These are phyloP conservation scores for Sanderia malayensis DNA, from an alignment of 30 jellyfish, hydroid and myxozoan genomes.

Conservation along the genomic window DNA sequence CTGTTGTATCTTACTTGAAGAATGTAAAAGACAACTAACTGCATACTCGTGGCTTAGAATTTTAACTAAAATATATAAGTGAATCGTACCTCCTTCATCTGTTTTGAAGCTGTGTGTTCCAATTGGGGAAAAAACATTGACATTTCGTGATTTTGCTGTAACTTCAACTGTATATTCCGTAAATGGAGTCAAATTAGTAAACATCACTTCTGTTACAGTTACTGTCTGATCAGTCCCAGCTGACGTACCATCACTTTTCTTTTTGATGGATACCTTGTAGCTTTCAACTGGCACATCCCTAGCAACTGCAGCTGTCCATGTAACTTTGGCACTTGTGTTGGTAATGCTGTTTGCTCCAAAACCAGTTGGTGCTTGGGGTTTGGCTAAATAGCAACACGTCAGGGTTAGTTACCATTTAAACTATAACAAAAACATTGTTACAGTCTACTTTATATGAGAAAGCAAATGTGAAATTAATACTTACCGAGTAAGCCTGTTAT, in stretches of 20 bases:
- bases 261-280: constrained; percentile 22
- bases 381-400: constrained; percentile 27
- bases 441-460: no score
- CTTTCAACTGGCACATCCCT: constrained; percentile 19
- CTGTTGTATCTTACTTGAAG: no score
- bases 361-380: constrained; percentile 36
- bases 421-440: no score
- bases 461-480: not conserved
- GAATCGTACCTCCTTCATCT: constrained; percentile 54
- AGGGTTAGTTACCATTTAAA: no score
- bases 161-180: constrained; percentile 38
- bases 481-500: constrained; percentile 44
- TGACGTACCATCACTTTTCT: constrained; percentile 6
- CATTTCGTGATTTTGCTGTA: constrained; percentile 6
- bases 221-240: not conserved
- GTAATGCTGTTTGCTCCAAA: not conserved
- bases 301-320: constrained; percentile 36
- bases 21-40: no score
- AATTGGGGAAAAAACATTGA: constrained; percentile 6
- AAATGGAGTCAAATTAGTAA: constrained; percentile 12
- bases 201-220: constrained; percentile 7
- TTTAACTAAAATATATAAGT: no score
- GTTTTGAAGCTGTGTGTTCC: constrained; percentile 28
- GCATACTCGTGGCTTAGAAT: no score
- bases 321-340: not conserved